Conservation (phyloP, 2,113 vertebrate species). For the Ranitomeya imitator region DNA sequence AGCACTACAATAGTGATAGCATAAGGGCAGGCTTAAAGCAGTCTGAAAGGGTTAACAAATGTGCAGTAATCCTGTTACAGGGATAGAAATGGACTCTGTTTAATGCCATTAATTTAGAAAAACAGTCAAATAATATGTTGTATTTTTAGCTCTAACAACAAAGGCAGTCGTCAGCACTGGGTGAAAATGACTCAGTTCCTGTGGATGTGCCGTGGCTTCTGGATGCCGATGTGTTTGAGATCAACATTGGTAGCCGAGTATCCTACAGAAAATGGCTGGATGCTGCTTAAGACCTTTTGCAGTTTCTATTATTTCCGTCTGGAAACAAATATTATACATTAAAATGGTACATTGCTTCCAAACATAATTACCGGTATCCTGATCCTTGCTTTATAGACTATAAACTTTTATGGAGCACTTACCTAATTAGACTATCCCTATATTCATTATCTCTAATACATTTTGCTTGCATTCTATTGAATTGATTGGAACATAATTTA, state of each 20-base stretch:
- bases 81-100: neutral
- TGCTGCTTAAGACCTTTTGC: neutral
- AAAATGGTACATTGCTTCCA: neutral
- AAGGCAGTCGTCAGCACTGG: neutral
- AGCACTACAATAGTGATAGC: neutral
- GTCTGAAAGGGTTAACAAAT: neutral
- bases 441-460: neutral
- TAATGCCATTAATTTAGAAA: neutral
- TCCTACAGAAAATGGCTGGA: neutral
- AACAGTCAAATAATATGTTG: neutral
- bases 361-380: neutral
- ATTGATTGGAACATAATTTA: neutral
- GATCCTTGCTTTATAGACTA: neutral
- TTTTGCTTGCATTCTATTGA: neutral
- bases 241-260: neutral
- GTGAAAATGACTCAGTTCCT: neutral
- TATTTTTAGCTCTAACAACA: conserved; percentile 33
- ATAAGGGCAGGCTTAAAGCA: neutral
- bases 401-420: neutral
- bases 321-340: neutral
- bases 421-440: neutral
- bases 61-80: neutral
- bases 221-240: neutral
- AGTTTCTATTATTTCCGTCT: neutral
- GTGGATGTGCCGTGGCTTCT: neutral